Percentiles rank a stretch among this genome's conserved stretches.
Evolutionary conservation across 2,797 vertebrate species (phyloP).

Genomic region (Platalea minor): DNA sequence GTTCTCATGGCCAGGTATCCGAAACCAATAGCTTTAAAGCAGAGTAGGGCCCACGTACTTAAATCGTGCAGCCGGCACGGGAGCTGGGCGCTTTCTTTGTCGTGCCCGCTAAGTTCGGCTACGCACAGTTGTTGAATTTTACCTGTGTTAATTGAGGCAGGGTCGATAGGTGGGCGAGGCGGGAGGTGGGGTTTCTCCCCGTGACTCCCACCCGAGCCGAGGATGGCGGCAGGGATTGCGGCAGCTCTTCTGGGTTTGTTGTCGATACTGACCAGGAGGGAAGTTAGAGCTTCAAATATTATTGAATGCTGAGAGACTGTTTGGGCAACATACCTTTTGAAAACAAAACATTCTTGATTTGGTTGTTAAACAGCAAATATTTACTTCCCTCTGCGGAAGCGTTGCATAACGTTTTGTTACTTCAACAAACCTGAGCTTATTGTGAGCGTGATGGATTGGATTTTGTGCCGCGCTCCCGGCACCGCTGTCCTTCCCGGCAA

Average conservation of each 20-base stretch:
- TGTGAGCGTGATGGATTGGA: neutral
- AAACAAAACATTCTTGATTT: neutral
- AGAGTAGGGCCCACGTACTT: rapidly evolving
- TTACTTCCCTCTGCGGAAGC: neutral
- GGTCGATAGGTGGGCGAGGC: neutral
- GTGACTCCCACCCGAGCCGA: rapidly evolving
- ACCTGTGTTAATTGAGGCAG: neutral
- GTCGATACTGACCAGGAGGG: neutral
- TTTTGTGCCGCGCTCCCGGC: neutral
- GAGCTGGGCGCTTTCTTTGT: rapidly evolving
- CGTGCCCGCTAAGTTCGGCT: rapidly evolving
- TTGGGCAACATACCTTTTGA: neutral
- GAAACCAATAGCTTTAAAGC: rapidly evolving
- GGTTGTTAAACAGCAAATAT: neutral
- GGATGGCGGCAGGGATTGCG: neutral
- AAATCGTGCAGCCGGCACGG: rapidly evolving
- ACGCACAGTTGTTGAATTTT: rapidly evolving
- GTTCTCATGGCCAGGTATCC: rapidly evolving
- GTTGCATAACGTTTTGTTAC: neutral
- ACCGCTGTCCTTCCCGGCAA: neutral
- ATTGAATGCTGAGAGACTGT: neutral
- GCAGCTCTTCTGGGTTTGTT: neutral
- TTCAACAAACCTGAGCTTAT: neutral
- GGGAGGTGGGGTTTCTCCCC: neutral
- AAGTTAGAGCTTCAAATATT: neutral